Base-by-base conservation (phyloP, 2,113 vertebrate species). In the Apeltes quadracus region DNA sequence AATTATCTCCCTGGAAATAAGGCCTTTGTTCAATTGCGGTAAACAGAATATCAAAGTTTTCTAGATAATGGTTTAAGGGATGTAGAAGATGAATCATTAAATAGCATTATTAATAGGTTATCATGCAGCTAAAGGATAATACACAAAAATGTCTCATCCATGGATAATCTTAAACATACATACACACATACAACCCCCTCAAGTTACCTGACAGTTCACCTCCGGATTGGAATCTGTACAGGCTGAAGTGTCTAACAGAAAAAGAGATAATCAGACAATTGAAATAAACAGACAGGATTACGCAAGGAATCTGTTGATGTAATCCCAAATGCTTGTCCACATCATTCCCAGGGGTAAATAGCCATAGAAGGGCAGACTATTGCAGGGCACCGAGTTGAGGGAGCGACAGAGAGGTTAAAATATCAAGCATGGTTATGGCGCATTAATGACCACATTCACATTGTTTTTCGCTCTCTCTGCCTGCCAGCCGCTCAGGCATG, bases 401-500 rank as follows among this genome's bases (percentile, higher is more conserved):
- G 78, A 71, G 57, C 65, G 68, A 51, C 54, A 67, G 54, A 64
- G 39, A 67, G 78, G 75, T 75, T 82, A 78, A 82, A 89, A 77
- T 65, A 71, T 73, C 84, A 81, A 65, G 77, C 69, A 75, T 58
- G 78, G 83, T 65, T 71, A 57, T 73, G 72, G 76, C 76, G 82
- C 79, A 79, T 85, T 86, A 87, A 85, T 74, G 82, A 78, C 62
- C 72, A 84, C 76, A 57, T 72, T 70, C 16, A 8, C 85, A 61
- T 67, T 16, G 57, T 66, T 3, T 75, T 61, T 78, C 53, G 69
- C 50, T 79, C 71, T 69, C 72, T 67, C 75, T 75, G 77, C 61
- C 66, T 79, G 82, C 72, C 63, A 78, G 72, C 79, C 70, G 65
- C 68, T 90, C 87, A 87, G 84, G 88, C 86, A 78, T 57, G 68